These are phyloP conservation scores for Steinernema feltiae DNA, from an alignment of 1,140 invertebrate genomes.

Conservation along the genomic window DNA sequence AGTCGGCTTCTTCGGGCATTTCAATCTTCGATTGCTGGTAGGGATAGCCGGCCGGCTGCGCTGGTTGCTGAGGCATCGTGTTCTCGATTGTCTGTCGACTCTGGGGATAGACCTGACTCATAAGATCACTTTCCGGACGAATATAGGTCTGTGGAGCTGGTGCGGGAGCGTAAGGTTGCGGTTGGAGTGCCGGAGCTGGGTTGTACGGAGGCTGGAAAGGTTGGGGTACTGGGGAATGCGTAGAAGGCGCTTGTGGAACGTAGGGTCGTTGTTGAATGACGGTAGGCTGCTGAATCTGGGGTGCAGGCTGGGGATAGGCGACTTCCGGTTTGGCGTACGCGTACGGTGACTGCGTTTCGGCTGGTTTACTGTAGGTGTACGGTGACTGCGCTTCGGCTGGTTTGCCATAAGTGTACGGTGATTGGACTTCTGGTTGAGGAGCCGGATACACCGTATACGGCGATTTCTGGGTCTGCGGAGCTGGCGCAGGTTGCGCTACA, in stretches of 20 bases:
- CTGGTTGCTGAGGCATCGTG: slow-evolving; percentile 3
- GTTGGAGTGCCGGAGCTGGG: too few species aligned
- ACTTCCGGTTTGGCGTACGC: neutral
- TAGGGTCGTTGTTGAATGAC: slow-evolving; percentile 11
- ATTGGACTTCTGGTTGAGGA: slow-evolving; percentile 14
- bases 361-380: slow-evolving; percentile 7
- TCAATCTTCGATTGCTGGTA: slow-evolving; percentile 10
- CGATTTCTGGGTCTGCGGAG: neutral
- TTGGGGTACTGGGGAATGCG: too few species aligned
- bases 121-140: too few species aligned
- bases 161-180: too few species aligned
- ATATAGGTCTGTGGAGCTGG: slow-evolving; percentile 8
- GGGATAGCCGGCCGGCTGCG: neutral
- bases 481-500: slow-evolving; percentile 24
- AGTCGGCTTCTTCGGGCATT: slow-evolving; percentile 19
- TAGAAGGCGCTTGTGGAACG: slow-evolving; percentile 9
- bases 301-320: slow-evolving; percentile 20
- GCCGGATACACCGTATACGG: slow-evolving; percentile 16
- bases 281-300: neutral
- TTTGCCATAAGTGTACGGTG: slow-evolving; percentile 12
- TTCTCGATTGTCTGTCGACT: neutral
- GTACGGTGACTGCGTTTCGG: slow-evolving; percentile 10
- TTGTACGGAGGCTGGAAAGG: too few species aligned
- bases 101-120: too few species aligned
- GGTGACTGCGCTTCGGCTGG: neutral